Evolutionary conservation across 2,888 invertebrate genomes (phyloP).

Genomic region (Lochmaea crataegi): DNA sequence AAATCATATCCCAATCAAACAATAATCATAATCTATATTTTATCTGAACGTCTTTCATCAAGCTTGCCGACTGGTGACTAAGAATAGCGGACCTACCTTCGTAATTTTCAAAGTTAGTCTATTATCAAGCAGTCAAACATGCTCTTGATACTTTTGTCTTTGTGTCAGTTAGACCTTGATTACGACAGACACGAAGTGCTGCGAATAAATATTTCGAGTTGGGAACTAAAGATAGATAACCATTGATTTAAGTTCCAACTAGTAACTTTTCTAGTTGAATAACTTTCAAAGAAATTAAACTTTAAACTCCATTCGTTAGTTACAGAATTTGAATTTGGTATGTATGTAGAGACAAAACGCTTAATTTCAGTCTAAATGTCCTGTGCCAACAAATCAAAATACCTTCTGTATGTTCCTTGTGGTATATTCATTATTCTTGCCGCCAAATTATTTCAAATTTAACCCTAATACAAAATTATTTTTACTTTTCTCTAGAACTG

Average conservation of each 20-base stretch:
- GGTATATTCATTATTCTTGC: no score
- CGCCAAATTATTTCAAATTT: no score
- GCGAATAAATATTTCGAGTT: constrained; percentile 25
- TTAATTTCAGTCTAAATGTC: no score
- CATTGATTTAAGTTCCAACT: not conserved
- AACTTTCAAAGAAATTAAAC: not conserved
- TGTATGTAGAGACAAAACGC: no score
- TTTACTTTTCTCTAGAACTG: no score
- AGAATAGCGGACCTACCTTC: constrained; percentile 1
- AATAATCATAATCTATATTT: not conserved
- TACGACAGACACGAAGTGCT: constrained; percentile 20
- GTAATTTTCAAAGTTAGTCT: constrained; percentile 19
- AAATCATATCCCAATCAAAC: no score
- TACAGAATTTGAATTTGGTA: not conserved
- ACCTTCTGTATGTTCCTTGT: no score
- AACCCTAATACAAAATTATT: no score
- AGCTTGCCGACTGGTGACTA: not conserved
- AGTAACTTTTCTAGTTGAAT: constrained; percentile 7
- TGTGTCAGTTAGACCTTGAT: constrained; percentile 9
- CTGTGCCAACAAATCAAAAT: no score
- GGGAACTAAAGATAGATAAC: not conserved
- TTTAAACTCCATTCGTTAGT: not conserved
- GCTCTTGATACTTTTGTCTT: constrained; percentile 11
- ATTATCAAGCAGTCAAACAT: constrained; percentile 15
- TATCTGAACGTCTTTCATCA: not conserved